Conservation (phyloP, 2,113 vertebrate genomes). For the Labeo catla region DNA sequence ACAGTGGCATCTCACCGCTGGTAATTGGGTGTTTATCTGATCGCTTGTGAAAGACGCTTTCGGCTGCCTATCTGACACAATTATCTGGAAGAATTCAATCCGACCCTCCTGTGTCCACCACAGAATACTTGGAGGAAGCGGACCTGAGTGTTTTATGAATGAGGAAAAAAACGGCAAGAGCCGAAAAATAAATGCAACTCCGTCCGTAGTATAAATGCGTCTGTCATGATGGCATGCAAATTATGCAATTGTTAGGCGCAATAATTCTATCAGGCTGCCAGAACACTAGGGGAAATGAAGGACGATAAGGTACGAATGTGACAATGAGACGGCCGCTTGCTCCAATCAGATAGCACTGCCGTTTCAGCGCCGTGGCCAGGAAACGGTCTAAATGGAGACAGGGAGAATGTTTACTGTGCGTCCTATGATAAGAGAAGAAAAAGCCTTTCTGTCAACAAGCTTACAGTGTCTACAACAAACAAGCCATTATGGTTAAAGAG, state of each 20-base stretch:
- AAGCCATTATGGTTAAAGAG: constrained; percentile 52
- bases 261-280: constrained; percentile 56
- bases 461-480: constrained; percentile 42
- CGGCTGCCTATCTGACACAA: constrained; percentile 87
- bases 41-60: constrained; percentile 80
- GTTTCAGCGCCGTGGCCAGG: constrained; percentile 59
- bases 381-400: constrained; percentile 54
- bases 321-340: constrained; percentile 45
- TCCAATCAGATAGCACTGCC: constrained; percentile 62
- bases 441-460: constrained; percentile 57
- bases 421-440: constrained; percentile 62
- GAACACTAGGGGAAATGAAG: constrained; percentile 58
- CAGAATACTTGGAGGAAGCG: constrained; percentile 64
- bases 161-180: constrained; percentile 56
- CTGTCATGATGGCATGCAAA: constrained; percentile 66
- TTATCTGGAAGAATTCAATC: constrained; percentile 87
- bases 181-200: constrained; percentile 56
- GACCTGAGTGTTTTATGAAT: constrained; percentile 72
- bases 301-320: constrained; percentile 59
- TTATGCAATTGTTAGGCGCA: constrained; percentile 62
- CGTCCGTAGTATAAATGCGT: constrained; percentile 12
- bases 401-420: constrained; percentile 60
- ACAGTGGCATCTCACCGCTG: constrained; percentile 77
- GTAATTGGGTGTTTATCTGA: constrained; percentile 98
- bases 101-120: neutral